Conservation (phyloP, 2,888 invertebrate genomes). For the Macropis europaea region DNA sequence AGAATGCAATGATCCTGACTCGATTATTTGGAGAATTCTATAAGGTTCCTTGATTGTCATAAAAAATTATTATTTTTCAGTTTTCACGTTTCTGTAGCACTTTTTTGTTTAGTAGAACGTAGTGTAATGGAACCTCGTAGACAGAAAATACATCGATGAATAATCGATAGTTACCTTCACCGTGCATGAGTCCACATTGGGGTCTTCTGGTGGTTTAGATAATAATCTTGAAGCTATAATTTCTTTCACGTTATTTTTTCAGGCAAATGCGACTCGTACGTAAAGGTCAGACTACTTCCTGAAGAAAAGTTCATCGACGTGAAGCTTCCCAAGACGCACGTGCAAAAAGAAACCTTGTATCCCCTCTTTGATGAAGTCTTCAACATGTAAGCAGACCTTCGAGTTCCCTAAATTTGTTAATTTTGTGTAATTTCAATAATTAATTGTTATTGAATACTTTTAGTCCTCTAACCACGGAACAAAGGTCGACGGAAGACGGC, state of each 20-base stretch:
- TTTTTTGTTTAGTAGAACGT: background rate
- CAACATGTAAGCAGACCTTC: slow-evolving; percentile 88
- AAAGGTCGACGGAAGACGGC: slow-evolving; percentile 85
- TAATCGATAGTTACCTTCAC: slow-evolving; percentile 48
- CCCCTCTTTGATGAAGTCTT: slow-evolving; percentile 98
- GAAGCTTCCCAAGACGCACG: slow-evolving; percentile 91
- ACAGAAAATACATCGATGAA: slow-evolving; percentile 14
- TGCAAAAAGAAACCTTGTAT: slow-evolving; percentile 94
- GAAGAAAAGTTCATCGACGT: slow-evolving; percentile 89
- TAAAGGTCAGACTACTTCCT: slow-evolving; percentile 92
- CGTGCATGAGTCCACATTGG: slow-evolving; percentile 67
- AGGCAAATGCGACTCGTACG: slow-evolving; percentile 96
- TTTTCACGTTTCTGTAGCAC: background rate
- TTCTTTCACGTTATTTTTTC: slow-evolving; percentile 64
- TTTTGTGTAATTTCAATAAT: too few relatives aligned
- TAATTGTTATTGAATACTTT: slow-evolving; percentile 69
- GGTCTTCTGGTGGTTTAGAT: slow-evolving; percentile 18
- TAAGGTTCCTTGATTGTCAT: slow-evolving; percentile 40
- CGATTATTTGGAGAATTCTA: slow-evolving; percentile 21
- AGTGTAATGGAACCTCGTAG: slow-evolving; percentile 32
- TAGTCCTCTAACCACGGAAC: slow-evolving; percentile 87
- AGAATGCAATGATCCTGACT: slow-evolving; percentile 11
- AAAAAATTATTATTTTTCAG: background rate
- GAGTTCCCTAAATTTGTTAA: background rate
- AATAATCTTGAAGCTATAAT: background rate